Evolutionary conservation across 2,797 vertebrate genomes (phyloP).

Genomic region (Hippoglossus hippoglossus): DNA sequence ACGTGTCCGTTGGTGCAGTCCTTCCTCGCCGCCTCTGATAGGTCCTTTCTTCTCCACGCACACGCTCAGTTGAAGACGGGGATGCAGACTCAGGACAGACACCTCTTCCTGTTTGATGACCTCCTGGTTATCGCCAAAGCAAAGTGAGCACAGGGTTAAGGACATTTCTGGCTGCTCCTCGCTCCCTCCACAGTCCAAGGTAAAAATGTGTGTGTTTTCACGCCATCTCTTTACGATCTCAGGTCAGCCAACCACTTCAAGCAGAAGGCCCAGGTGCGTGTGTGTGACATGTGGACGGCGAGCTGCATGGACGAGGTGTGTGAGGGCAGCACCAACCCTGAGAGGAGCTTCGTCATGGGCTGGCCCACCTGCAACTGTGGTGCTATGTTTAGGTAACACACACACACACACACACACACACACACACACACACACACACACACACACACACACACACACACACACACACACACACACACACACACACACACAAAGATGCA

Average conservation of each 20-base stretch:
- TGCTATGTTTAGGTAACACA: slow-evolving; percentile 87
- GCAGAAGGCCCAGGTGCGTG: slow-evolving; percentile 85
- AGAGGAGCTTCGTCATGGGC: slow-evolving; percentile 90
- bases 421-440: slow-evolving; percentile 33
- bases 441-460: slow-evolving; percentile 33
- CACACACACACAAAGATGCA: neutral
- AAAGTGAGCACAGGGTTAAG: slow-evolving; percentile 74
- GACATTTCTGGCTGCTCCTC: neutral
- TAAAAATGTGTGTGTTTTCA: neutral
- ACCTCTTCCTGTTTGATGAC: slow-evolving; percentile 89
- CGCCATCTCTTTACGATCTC: slow-evolving; percentile 41
- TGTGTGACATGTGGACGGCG: slow-evolving; percentile 89
- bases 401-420: slow-evolving; percentile 18
- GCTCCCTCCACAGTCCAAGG: neutral
- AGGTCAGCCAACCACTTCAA: slow-evolving; percentile 85
- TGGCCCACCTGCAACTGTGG: slow-evolving; percentile 93
- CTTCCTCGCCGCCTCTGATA: slow-evolving; percentile 68
- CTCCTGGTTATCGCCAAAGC: slow-evolving; percentile 88
- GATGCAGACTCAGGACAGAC: slow-evolving; percentile 89
- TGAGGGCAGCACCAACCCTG: slow-evolving; percentile 84
- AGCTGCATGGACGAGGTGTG: slow-evolving; percentile 87
- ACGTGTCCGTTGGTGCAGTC: slow-evolving; percentile 74
- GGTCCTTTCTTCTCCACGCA: slow-evolving; percentile 82
- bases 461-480: slow-evolving; percentile 22
- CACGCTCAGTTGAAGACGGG: slow-evolving; percentile 87